These are phyloP conservation scores for Carpatolechia fugitivella DNA, from an alignment of 2,888 invertebrate species.

Conservation along the genomic window DNA sequence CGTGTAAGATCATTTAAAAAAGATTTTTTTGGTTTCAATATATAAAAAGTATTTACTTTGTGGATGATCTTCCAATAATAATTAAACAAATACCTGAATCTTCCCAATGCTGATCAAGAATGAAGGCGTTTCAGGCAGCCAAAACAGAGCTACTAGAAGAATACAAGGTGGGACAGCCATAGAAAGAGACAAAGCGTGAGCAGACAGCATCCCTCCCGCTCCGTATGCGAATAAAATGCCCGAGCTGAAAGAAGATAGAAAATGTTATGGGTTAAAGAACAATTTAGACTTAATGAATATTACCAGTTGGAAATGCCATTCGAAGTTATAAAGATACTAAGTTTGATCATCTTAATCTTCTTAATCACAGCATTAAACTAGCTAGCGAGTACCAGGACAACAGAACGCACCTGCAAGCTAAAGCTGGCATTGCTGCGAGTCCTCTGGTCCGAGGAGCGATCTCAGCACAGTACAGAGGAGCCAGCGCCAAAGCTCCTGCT, in stretches of 20 bases:
- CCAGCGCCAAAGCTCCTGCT: conserved; percentile 60
- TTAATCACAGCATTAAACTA: too few relatives aligned
- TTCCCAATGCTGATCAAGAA: conserved; percentile 65
- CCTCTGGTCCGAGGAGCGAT: conserved; percentile 66
- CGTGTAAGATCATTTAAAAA: too few relatives aligned
- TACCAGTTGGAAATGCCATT: too few relatives aligned
- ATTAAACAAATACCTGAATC: conserved; percentile 49
- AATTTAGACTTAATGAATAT: background rate
- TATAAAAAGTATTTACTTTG: background rate
- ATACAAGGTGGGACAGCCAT: conserved; percentile 61
- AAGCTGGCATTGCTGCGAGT: conserved; percentile 63
- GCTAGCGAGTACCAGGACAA: background rate
- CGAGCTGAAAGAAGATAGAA: conserved; percentile 44
- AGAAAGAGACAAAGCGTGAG: conserved; percentile 60
- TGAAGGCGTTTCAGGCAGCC: conserved; percentile 70
- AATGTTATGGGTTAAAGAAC: background rate
- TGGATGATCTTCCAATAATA: background rate
- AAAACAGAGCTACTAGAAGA: conserved; percentile 58
- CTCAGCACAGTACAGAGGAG: conserved; percentile 68
- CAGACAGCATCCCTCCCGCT: conserved; percentile 63
- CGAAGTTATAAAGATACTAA: too few relatives aligned
- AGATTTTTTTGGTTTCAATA: too few relatives aligned
- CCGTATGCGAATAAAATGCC: conserved; percentile 68
- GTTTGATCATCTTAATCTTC: too few relatives aligned
- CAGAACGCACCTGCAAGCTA: conserved; percentile 60